phyloP scores from a whole-genome alignment of 30 jellyfish, hydroid and myxozoan genomes.

The Pseudorhiza aurosa region DNA sequence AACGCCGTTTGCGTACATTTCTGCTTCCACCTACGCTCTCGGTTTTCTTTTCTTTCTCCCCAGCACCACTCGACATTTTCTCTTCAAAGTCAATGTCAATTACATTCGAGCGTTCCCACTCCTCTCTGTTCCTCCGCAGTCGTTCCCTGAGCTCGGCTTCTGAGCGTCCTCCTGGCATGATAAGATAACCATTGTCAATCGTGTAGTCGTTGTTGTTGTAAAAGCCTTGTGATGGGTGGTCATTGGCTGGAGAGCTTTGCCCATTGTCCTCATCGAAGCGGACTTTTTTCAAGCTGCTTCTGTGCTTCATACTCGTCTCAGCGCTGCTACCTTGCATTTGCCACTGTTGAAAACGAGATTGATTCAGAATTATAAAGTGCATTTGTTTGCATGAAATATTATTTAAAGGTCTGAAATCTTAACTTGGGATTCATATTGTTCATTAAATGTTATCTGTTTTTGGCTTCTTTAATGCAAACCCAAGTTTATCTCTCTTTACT shows the following conservation, averaged over 20 bases:
- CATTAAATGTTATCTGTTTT: too few species aligned
- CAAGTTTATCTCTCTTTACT: too few species aligned
- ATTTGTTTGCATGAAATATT: too few species aligned
- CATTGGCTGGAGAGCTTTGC: neutral
- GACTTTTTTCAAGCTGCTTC: constrained; percentile 47
- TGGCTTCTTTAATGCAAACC: too few species aligned
- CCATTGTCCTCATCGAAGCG: constrained; percentile 55
- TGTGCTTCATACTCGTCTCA: neutral
- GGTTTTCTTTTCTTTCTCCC: neutral
- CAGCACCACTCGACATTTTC: neutral
- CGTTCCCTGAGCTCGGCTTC: constrained; percentile 35
- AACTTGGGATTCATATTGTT: too few species aligned
- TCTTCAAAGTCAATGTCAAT: constrained; percentile 16
- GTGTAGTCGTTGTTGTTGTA: constrained; percentile 4
- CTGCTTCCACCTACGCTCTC: constrained; percentile 37
- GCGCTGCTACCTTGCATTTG: constrained; percentile 4
- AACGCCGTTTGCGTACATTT: constrained; percentile 48
- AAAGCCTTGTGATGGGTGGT: neutral
- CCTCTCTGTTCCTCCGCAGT: constrained; percentile 36
- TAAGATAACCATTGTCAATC: constrained; percentile 20
- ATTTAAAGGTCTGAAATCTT: too few species aligned
- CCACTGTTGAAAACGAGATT: constrained; percentile 63
- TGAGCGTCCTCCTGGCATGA: constrained; percentile 25
- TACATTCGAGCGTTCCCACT: constrained; percentile 34
- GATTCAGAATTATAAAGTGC: too few species aligned